These are phyloP conservation scores for Melanotaenia pygmaea DNA, from an alignment of 2,797 vertebrate genomes.

Conservation along the genomic window DNA sequence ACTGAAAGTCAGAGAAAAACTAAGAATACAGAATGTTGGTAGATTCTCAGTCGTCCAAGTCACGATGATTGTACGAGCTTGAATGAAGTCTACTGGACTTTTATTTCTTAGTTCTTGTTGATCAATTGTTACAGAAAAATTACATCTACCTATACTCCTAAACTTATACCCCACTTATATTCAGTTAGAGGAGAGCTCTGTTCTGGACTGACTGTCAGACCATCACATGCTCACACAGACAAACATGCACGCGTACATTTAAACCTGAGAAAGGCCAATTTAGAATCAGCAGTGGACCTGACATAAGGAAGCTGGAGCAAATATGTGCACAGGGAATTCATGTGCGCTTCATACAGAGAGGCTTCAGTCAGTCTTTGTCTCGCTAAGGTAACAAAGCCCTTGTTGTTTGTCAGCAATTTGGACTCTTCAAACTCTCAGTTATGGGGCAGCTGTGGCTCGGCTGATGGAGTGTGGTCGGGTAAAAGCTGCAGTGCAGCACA, in stretches of 20 bases:
- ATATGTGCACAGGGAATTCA: background rate
- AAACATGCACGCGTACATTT: background rate
- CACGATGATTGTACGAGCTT: too few species aligned
- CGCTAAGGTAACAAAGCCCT: background rate
- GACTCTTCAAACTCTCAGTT: background rate
- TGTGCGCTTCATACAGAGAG: background rate
- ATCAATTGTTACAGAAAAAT: too few species aligned
- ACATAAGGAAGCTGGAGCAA: background rate
- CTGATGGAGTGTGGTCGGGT: background rate
- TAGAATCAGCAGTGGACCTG: background rate
- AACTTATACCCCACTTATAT: too few species aligned
- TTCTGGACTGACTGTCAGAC: background rate
- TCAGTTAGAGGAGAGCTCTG: too few species aligned
- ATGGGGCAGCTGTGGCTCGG: background rate
- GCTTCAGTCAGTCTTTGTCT: background rate
- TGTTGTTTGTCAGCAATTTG: conserved; percentile 1
- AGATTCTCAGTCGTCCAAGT: too few species aligned
- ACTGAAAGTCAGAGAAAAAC: too few species aligned
- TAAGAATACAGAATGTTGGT: too few species aligned
- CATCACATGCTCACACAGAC: background rate
- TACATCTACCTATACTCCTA: too few species aligned
- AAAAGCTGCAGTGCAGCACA: background rate
- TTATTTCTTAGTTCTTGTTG: too few species aligned
- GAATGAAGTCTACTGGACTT: too few species aligned
- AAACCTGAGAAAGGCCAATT: background rate